Conservation (phyloP, 2,797 vertebrate species). For the Morelia viridis region DNA sequence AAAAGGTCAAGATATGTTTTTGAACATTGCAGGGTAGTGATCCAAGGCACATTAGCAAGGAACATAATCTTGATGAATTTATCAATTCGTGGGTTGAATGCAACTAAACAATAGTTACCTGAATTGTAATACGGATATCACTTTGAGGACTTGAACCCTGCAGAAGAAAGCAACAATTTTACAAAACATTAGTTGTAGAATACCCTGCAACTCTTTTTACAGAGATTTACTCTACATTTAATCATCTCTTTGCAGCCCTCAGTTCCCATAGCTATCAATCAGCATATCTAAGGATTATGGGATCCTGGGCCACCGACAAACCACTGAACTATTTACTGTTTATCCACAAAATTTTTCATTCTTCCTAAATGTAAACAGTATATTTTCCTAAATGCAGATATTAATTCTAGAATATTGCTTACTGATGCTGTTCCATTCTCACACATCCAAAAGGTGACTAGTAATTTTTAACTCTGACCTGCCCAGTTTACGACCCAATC, state of each 20-base stretch:
- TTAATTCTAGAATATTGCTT: not conserved
- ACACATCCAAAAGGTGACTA: not conserved
- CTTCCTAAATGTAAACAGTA: not conserved
- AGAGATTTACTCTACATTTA: not conserved
- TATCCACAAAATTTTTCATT: not conserved
- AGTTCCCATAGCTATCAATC: not conserved
- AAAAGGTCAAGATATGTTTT: not conserved
- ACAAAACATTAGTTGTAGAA: not conserved
- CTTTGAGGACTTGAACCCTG: constrained; percentile 9
- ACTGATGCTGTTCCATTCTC: not conserved
- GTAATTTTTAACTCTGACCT: not conserved
- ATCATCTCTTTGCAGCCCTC: not conserved
- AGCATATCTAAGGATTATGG: not conserved
- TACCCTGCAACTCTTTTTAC: not conserved
- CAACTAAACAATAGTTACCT: constrained; percentile 11
- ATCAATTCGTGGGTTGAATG: not conserved
- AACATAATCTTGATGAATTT: not conserved
- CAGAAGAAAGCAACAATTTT: not conserved
- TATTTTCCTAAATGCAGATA: not conserved
- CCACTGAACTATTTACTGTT: not conserved
- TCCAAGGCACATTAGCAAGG: not conserved
- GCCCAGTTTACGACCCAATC: not conserved
- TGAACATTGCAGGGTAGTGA: not conserved
- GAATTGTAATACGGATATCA: constrained; percentile 25
- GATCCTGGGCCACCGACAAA: not conserved